These are phyloP conservation scores for Eristalis tenax DNA, from an alignment of 2,888 invertebrate genomes.

Conservation along the genomic window DNA sequence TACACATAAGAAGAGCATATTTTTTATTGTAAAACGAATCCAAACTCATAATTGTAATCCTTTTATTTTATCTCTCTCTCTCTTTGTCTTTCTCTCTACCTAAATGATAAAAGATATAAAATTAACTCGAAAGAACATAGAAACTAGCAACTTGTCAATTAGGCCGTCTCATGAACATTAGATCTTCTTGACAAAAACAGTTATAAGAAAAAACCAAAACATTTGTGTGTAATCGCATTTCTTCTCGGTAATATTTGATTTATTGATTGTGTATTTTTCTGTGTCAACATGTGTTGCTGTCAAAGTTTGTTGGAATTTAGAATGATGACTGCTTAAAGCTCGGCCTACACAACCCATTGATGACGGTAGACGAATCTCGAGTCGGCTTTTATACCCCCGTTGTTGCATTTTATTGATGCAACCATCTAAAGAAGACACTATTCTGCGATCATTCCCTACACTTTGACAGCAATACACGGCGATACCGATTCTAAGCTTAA, in stretches of 20 bases:
- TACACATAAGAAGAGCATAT: neutral
- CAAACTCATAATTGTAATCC: conserved; percentile 38
- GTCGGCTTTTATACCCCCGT: too few species aligned
- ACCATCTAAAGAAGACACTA: too few species aligned
- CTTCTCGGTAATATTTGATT: neutral
- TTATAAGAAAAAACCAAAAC: conserved; percentile 6
- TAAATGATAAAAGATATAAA: conserved; percentile 22
- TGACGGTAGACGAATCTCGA: too few species aligned
- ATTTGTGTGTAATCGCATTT: conserved; percentile 20
- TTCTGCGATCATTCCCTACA: too few species aligned
- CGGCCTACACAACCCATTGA: too few species aligned
- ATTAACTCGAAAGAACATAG: conserved; percentile 25
- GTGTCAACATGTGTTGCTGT: conserved; percentile 6
- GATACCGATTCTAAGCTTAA: conserved; percentile 23
- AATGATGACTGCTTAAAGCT: too few species aligned
- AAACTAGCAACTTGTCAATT: conserved; percentile 62
- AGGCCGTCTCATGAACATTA: conserved; percentile 44
- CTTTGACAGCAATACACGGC: neutral
- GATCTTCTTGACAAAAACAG: conserved; percentile 48
- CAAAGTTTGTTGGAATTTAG: neutral
- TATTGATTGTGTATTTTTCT: conserved; percentile 33
- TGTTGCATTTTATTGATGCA: too few species aligned
- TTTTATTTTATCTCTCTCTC: neutral
- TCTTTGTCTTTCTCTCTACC: conserved; percentile 7
- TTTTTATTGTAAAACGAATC: conserved; percentile 2